Evolutionary conservation across 2,888 invertebrate genomes (phyloP).

Genomic region (Microplitis manilae): DNA sequence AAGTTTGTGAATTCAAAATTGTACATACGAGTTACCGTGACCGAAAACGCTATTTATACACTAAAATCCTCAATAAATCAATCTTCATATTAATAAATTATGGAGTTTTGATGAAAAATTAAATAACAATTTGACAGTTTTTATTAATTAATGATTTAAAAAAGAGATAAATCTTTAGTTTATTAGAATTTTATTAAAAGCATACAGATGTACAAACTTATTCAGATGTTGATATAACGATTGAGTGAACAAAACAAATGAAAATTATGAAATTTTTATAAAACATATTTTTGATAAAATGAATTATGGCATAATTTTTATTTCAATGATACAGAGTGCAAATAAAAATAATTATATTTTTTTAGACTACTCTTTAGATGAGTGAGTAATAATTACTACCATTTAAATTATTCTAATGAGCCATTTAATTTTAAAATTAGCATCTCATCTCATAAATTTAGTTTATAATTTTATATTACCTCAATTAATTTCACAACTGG

Average conservation of each 20-base stretch:
- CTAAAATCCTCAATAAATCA: not conserved
- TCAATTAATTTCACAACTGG: not conserved
- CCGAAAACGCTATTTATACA: not conserved
- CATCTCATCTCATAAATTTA: not conserved
- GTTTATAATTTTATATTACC: not conserved
- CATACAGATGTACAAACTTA: not conserved
- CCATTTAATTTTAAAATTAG: not conserved
- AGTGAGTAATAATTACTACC: too few species aligned
- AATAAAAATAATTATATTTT: not conserved
- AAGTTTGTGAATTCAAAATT: not conserved
- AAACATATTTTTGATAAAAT: not conserved
- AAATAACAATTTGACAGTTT: not conserved
- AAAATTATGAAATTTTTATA: not conserved
- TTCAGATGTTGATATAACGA: not conserved
- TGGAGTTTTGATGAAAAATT: not conserved
- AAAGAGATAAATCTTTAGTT: not conserved
- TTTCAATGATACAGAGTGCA: not conserved
- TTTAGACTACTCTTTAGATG: not conserved
- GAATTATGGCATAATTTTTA: constrained; percentile 3
- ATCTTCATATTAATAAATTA: not conserved
- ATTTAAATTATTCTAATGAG: constrained; percentile 8
- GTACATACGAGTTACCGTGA: not conserved
- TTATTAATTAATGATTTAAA: not conserved
- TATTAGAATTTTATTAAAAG: not conserved
- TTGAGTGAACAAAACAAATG: not conserved